A percentile compares a stretch with the other conserved stretches of the same genome.
These are phyloP conservation scores for Helostoma temminkii DNA, from an alignment of 2,797 vertebrate species.

Conservation along the genomic window DNA sequence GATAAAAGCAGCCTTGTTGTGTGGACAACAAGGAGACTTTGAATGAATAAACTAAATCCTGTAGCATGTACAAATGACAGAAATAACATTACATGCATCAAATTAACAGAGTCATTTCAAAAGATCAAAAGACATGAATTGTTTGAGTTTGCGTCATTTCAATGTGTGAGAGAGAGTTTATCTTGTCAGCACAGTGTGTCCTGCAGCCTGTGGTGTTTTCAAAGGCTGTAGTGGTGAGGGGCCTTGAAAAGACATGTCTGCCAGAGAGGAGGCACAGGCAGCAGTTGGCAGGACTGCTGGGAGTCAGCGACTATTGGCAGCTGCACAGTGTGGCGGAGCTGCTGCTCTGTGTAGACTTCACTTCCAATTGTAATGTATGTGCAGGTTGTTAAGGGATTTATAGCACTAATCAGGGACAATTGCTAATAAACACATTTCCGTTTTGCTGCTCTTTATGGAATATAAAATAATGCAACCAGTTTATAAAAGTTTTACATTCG, in stretches of 20 bases:
- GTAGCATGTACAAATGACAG: constrained; percentile 2
- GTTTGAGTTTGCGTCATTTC: constrained; percentile 49
- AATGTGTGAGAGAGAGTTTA: constrained; percentile 54
- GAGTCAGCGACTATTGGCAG: constrained; percentile 61
- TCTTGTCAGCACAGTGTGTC: constrained; percentile 50
- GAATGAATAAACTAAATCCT: constrained; percentile 20
- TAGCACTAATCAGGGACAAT: constrained; percentile 45
- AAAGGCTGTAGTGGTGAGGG: constrained; percentile 38
- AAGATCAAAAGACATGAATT: constrained; percentile 42
- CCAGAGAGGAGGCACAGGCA: constrained; percentile 46
- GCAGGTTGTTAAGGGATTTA: constrained; percentile 49
- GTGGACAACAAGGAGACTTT: background rate
- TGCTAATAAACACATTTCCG: constrained; percentile 47
- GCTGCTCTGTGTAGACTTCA: constrained; percentile 50
- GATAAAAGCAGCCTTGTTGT: constrained; percentile 45
- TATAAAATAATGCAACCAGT: constrained; percentile 37
- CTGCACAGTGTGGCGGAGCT: constrained; percentile 46
- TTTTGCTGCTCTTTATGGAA: constrained; percentile 33
- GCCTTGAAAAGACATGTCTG: constrained; percentile 43
- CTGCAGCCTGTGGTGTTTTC: constrained; percentile 31
- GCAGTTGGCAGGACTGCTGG: constrained; percentile 61
- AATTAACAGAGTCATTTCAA: constrained; percentile 37
- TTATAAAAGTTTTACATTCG: constrained; percentile 29
- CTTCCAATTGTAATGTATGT: constrained; percentile 56
- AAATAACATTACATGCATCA: constrained; percentile 21